Conservation (phyloP, 2,888 invertebrate species). For the Mimumesa dahlbomi region DNA sequence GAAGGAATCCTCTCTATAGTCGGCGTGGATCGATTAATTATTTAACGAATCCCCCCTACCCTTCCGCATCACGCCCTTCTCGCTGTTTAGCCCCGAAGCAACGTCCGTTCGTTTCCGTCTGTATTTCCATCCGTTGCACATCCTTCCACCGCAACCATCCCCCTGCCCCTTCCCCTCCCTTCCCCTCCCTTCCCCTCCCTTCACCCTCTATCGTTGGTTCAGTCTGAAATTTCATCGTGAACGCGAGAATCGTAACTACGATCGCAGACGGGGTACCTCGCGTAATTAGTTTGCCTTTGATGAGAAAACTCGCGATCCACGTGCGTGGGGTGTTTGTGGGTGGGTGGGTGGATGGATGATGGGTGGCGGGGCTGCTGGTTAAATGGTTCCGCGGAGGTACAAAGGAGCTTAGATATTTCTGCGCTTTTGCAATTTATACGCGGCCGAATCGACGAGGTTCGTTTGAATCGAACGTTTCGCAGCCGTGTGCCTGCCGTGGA, state of each 20-base stretch:
- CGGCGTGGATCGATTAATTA: slow-evolving; percentile 63
- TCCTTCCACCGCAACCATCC: slow-evolving; percentile 27
- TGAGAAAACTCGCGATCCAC: slow-evolving; percentile 51
- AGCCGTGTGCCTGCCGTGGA: no score
- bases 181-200: not conserved
- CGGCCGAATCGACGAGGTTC: no score
- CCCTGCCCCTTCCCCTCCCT: not conserved
- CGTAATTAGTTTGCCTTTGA: slow-evolving; percentile 65
- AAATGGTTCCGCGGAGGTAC: no score
- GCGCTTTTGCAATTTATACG: no score
- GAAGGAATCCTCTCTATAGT: slow-evolving; percentile 50
- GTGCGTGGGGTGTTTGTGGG: no score
- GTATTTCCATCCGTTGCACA: slow-evolving; percentile 51
- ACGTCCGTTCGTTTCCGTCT: slow-evolving; percentile 55
- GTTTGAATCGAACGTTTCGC: no score
- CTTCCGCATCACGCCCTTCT: slow-evolving; percentile 12
- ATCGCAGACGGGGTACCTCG: slow-evolving; percentile 53
- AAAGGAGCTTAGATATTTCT: no score
- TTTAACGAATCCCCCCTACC: slow-evolving; percentile 58
- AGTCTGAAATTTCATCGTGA: slow-evolving; percentile 62
- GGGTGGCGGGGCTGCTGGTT: no score
- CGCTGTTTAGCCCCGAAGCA: slow-evolving; percentile 63
- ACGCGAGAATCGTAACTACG: slow-evolving; percentile 59
- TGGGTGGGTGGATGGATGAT: no score
- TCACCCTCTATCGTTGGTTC: not conserved